These are phyloP conservation scores for Fringilla coelebs DNA, from an alignment of 2,797 vertebrate species.

Conservation along the genomic window DNA sequence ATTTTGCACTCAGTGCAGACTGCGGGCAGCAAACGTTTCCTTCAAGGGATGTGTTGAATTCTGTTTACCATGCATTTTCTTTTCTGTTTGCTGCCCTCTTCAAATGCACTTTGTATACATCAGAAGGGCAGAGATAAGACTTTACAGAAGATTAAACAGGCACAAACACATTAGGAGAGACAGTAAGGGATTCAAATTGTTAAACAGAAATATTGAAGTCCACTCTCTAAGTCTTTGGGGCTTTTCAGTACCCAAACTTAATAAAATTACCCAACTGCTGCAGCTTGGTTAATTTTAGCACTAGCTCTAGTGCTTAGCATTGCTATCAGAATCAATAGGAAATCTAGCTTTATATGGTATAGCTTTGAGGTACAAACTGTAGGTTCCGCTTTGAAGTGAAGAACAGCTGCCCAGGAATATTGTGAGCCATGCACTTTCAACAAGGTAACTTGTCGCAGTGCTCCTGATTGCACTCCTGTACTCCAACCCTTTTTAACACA, in stretches of 20 bases:
- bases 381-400: not conserved
- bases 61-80: constrained; percentile 37
- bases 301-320: not conserved
- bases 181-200: constrained; percentile 49
- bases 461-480: not conserved
- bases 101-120: constrained; percentile 10
- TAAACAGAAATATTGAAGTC: constrained; percentile 56
- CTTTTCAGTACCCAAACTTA: constrained; percentile 37
- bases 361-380: not conserved
- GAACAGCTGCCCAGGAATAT: not conserved
- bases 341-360: not conserved
- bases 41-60: not conserved
- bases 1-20: not conserved
- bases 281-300: not conserved
- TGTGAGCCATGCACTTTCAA: not conserved
- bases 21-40: not conserved
- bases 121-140: constrained; percentile 15
- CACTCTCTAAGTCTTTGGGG: constrained; percentile 20
- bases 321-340: constrained; percentile 19
- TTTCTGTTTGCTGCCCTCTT: not conserved
- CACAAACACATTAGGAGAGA: constrained; percentile 38
- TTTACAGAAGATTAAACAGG: constrained; percentile 60
- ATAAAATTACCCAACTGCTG: constrained; percentile 49
- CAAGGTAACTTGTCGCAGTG: not conserved
- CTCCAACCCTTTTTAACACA: not conserved